Evolutionary conservation across 1,140 invertebrate genomes (phyloP).

Genomic region (Geopemphigus sp.): DNA sequence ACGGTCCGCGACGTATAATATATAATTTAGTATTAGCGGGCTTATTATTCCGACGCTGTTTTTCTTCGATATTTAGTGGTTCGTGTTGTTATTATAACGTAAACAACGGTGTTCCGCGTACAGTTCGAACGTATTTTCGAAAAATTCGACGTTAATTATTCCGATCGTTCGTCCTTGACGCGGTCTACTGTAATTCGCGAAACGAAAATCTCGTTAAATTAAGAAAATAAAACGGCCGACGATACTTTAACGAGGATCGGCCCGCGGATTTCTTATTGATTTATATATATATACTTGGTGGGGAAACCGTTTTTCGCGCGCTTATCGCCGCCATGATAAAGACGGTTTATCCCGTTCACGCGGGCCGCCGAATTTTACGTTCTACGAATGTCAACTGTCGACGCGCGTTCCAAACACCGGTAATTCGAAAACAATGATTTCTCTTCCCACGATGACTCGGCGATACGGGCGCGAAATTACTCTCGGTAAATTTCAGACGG

Average conservation of each 20-base stretch:
- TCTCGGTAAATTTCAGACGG: neutral
- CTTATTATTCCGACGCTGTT: too few species aligned
- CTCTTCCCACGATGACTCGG: slow-evolving; percentile 1
- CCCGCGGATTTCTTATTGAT: slow-evolving; percentile 26
- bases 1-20: too few species aligned
- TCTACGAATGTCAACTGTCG: neutral
- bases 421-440: slow-evolving; percentile 16
- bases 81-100: too few species aligned
- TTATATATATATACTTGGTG: neutral
- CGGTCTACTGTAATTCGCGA: neutral
- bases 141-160: slow-evolving; percentile 7
- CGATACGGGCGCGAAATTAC: neutral
- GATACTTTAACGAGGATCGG: neutral
- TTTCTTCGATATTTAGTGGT: too few species aligned
- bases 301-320: neutral
- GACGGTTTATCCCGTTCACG: neutral
- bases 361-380: neutral
- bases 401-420: neutral
- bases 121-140: too few species aligned
- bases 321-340: neutral
- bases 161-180: neutral
- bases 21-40: too few species aligned
- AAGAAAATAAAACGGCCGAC: slow-evolving; percentile 4
- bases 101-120: too few species aligned
- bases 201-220: slow-evolving; percentile 1